These are phyloP conservation scores for Camelus dromedarius DNA, from an alignment of 2,113 vertebrate genomes.

Conservation along the genomic window DNA sequence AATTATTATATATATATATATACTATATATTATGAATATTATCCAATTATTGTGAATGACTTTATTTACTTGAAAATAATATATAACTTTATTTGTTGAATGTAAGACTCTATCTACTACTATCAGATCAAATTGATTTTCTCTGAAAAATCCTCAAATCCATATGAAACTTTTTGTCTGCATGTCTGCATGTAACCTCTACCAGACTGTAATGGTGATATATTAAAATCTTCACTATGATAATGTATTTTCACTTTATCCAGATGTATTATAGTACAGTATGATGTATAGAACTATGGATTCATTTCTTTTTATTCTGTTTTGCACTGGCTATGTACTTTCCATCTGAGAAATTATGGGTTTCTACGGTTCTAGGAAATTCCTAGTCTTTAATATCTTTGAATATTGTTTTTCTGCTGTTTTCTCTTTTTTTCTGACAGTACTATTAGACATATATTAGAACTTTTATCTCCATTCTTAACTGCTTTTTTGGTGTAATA, in stretches of 20 bases:
- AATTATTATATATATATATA: not conserved
- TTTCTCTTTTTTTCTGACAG: not conserved
- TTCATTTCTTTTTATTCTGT: slow-evolving; percentile 24
- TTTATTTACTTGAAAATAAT: slow-evolving; percentile 4
- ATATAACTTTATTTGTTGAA: not conserved
- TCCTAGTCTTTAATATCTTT: not conserved
- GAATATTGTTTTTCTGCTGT: not conserved
- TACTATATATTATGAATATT: not conserved
- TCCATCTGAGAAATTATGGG: not conserved
- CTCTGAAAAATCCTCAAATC: not conserved
- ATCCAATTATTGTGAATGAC: not conserved
- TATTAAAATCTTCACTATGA: not conserved
- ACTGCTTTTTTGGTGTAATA: not conserved
- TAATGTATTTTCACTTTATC: slow-evolving; percentile 18
- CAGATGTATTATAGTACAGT: not conserved
- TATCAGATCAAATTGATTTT: not conserved
- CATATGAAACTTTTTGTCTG: not conserved
- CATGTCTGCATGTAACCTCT: not conserved
- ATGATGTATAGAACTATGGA: not conserved
- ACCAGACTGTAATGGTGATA: not conserved
- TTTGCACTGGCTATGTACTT: not conserved
- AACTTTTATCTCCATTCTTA: slow-evolving; percentile 17
- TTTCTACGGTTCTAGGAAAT: slow-evolving; percentile 11
- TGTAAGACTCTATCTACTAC: not conserved
- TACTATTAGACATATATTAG: not conserved